Evolutionary conservation across 2,113 vertebrate genomes (phyloP).

Genomic region (Corynorhinus townsendii): DNA sequence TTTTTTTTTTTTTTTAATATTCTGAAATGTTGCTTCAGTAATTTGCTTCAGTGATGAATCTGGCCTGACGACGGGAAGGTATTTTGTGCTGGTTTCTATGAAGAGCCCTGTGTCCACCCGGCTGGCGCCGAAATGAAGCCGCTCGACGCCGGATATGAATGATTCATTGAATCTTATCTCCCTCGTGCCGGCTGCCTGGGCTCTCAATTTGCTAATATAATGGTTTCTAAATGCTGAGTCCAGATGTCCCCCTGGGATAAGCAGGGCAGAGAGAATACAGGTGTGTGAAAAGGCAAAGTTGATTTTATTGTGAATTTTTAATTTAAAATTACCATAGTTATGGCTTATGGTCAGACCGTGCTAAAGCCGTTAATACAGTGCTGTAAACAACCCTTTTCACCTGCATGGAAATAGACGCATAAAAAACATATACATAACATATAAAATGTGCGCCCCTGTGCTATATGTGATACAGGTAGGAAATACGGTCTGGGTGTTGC

Average conservation of each 20-base stretch:
- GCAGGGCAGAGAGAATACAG: background rate
- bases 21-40: constrained; percentile 49
- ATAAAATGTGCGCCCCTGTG: background rate
- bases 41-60: constrained; percentile 39
- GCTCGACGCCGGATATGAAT: background rate
- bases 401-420: background rate
- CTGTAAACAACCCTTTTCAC: background rate
- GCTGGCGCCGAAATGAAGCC: background rate
- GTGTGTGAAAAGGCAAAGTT: background rate
- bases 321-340: background rate
- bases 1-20: constrained; percentile 50
- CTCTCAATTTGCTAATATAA: background rate
- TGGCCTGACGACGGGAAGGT: constrained; percentile 23
- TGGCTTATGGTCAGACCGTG: background rate
- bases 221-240: constrained; percentile 11
- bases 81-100: constrained; percentile 33
- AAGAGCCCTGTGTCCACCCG: background rate
- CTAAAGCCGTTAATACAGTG: background rate
- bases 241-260: constrained; percentile 50
- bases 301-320: constrained; percentile 11
- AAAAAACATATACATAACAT: background rate
- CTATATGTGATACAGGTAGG: background rate
- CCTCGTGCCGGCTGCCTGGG: background rate
- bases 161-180: background rate
- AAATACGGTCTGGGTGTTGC: background rate